phyloP scores from a whole-genome alignment of 2,797 vertebrate genomes.

The Menidia menidia region DNA sequence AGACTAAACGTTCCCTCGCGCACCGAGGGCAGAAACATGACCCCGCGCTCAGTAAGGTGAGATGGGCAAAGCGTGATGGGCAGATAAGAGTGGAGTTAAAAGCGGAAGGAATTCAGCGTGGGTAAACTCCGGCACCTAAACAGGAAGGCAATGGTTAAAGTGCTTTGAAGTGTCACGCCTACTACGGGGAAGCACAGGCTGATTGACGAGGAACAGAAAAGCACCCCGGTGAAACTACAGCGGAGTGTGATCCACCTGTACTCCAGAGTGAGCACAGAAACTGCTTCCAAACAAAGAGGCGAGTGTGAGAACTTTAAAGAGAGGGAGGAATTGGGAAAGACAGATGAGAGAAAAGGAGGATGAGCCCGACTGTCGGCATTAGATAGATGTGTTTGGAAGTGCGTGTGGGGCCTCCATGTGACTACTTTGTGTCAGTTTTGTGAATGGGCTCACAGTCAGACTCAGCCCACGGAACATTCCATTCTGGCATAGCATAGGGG shows the following conservation, averaged over 20 bases:
- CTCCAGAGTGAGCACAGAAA: slow-evolving; percentile 29
- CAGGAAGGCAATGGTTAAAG: slow-evolving; percentile 50
- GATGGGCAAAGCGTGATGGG: slow-evolving; percentile 47
- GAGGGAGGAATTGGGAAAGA: slow-evolving; percentile 5
- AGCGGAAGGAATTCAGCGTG: slow-evolving; percentile 47
- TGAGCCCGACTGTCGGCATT: slow-evolving; percentile 6
- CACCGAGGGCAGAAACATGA: slow-evolving; percentile 4
- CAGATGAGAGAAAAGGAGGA: slow-evolving; percentile 1
- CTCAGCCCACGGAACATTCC: slow-evolving; percentile 62
- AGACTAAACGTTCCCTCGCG: slow-evolving; percentile 15
- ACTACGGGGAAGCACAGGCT: slow-evolving; percentile 24
- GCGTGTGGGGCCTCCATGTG: slow-evolving; percentile 12
- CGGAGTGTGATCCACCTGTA: slow-evolving; percentile 33
- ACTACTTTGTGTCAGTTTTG: slow-evolving; percentile 55
- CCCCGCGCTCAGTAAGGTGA: slow-evolving; percentile 39
- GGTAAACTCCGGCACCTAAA: slow-evolving; percentile 31
- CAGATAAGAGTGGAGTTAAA: slow-evolving; percentile 62
- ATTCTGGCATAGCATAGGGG: slow-evolving; percentile 33
- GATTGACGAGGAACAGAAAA: slow-evolving; percentile 19
- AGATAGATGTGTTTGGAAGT: slow-evolving; percentile 13
- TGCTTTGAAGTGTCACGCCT: slow-evolving; percentile 50
- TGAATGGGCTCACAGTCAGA: slow-evolving; percentile 61
- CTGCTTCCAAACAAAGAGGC: slow-evolving; percentile 6
- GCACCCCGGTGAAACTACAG: slow-evolving; percentile 26
- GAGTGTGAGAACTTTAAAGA: slow-evolving; percentile 20